Base-by-base conservation (phyloP, 2,797 vertebrate genomes). In the Poecilia picta region DNA sequence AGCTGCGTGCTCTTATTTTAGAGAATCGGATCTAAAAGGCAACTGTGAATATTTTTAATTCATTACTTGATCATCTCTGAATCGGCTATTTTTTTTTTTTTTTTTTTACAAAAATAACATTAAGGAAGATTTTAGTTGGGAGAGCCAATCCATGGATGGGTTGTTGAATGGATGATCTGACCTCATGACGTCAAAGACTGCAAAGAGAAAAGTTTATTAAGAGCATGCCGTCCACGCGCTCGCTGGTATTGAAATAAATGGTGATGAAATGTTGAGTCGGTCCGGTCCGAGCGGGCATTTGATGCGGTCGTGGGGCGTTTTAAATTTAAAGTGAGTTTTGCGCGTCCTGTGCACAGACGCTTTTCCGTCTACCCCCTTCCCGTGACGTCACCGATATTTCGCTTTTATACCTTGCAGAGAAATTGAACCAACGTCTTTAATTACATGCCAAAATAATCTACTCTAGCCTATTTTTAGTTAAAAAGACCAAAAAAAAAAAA, bases 351-450 rank as follows among this genome's bases (percentile, higher is more conserved):
- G 20, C 72, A 78, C 31, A 81, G 75, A 79, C 91, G 86, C 92
- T 85, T 81, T 82, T 78, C 39, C 66, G 39, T 59, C 76, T 83
- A 33, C 49, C 81, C 78, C 83, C 68, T 72, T 74, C 43, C 62
- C 76, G 73, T 95, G 93, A 94, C 93, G 94, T 95, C 94, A 94
- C 82, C 18, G 74, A 86, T 74, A 82, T 85, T 88, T 91, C 85
- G 23, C 79, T 47, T 72, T 74, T 43, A 43, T 28, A 16, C 57
- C 36, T 1, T 43, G 23, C 2, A 43, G 10, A 2, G n/a, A 5
- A 62, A 31, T 57, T 57, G n/a, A 3, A 0, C 16, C 31, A 72
- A 1, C 73, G 10, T 5, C 36, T 41, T 68, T 41, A 36, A 82
- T 78, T 20, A 20, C 1, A 4, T 25, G 10, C 0, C 6, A 36